Percentiles rank a stretch among this genome's conserved stretches.
phyloP scores from a whole-genome alignment of 2,797 vertebrate species.

The Ctenopoma kingsleyae region DNA sequence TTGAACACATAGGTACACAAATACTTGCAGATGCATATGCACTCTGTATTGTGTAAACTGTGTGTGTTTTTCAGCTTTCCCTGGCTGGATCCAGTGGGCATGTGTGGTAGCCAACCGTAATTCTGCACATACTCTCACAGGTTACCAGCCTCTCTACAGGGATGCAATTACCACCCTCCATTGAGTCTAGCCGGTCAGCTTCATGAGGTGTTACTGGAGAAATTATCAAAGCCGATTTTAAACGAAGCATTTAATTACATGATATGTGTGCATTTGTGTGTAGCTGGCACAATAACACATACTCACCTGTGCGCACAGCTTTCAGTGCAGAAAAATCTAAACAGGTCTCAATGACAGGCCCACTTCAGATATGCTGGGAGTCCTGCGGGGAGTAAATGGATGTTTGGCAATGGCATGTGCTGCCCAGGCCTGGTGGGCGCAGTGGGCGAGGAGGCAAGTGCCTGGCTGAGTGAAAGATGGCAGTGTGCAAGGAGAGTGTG shows the following conservation, averaged over 20 bases:
- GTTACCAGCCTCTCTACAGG: conserved; percentile 73
- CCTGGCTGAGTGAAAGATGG: conserved; percentile 82
- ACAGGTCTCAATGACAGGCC: conserved; percentile 63
- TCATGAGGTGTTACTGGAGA: conserved; percentile 79
- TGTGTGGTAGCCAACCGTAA: conserved; percentile 48
- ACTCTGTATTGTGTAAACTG: conserved; percentile 24
- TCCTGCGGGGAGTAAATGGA: conserved; percentile 77
- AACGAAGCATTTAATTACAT: conserved; percentile 81
- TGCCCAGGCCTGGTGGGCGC: conserved; percentile 72
- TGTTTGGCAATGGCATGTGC: conserved; percentile 72
- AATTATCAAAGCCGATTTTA: conserved; percentile 84
- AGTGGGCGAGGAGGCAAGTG: conserved; percentile 74
- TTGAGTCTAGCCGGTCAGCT: conserved; percentile 67
- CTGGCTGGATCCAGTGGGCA: conserved; percentile 45
- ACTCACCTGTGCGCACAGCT: conserved; percentile 38
- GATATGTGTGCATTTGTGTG: conserved; percentile 22
- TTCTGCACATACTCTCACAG: conserved; percentile 67
- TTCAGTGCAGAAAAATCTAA: conserved; percentile 40
- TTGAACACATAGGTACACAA: conserved; percentile 35
- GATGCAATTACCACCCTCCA: conserved; percentile 83
- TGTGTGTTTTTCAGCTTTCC: conserved; percentile 46
- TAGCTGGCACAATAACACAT: conserved; percentile 38
- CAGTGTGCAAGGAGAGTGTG: conserved; percentile 65
- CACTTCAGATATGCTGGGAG: conserved; percentile 56
- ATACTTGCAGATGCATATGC: conserved; percentile 8